A percentile compares a stretch with the other conserved stretches of the same genome.
phyloP scores from a whole-genome alignment of 2,888 invertebrate genomes.

The Drosophila eohydei region DNA sequence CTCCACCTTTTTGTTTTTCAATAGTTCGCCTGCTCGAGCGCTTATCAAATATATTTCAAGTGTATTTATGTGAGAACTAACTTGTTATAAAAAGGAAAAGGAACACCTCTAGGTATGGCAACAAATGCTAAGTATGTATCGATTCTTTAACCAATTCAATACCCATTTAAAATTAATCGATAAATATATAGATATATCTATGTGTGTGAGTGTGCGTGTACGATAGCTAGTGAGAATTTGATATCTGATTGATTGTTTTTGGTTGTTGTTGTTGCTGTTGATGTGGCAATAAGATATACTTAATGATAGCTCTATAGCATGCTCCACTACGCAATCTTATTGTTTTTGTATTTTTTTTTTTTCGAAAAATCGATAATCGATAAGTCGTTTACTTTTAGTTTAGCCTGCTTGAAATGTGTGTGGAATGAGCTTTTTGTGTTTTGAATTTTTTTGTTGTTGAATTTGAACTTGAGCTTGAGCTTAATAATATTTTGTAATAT shows the following conservation, averaged over 20 bases:
- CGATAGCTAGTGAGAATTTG: constrained; percentile 37
- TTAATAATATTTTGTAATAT: constrained; percentile 30
- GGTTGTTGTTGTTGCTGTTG: constrained; percentile 12
- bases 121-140: constrained; percentile 38
- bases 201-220: constrained; percentile 20
- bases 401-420: constrained; percentile 26
- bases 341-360: constrained; percentile 17
- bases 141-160: constrained; percentile 39
- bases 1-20: constrained; percentile 1
- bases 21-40: constrained; percentile 21
- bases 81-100: neutral
- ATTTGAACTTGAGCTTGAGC: constrained; percentile 32
- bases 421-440: constrained; percentile 12
- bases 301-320: constrained; percentile 61
- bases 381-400: constrained; percentile 1
- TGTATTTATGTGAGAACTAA: constrained; percentile 22
- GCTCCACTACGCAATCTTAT: constrained; percentile 68
- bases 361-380: constrained; percentile 2
- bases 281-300: constrained; percentile 47
- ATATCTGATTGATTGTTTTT: constrained; percentile 21
- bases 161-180: constrained; percentile 31
- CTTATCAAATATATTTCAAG: constrained; percentile 9
- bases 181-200: neutral
- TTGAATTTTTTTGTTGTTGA: constrained; percentile 8
- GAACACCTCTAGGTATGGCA: constrained; percentile 35